phyloP scores from a whole-genome alignment of 1,140 invertebrate species.

The Ridgeia piscesae region DNA sequence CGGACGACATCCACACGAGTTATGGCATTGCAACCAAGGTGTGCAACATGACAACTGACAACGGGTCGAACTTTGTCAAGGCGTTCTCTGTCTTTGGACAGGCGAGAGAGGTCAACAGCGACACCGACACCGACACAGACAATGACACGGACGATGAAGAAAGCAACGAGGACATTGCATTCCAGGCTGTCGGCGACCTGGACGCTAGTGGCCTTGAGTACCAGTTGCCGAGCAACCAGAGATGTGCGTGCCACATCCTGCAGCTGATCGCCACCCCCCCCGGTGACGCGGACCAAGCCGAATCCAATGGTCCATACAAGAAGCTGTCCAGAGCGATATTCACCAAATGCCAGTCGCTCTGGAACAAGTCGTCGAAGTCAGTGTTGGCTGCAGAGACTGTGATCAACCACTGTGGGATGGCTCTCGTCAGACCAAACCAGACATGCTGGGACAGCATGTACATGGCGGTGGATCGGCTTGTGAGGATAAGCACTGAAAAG shows the following conservation, averaged over 20 bases:
- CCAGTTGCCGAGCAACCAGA: not conserved
- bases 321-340: not conserved
- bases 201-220: not conserved
- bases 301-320: not conserved
- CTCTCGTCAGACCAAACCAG: conserved; percentile 7
- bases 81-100: conserved; percentile 12
- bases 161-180: not conserved
- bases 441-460: not conserved
- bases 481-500: not conserved
- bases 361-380: not conserved
- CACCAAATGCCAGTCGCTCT: conserved; percentile 11
- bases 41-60: conserved; percentile 3
- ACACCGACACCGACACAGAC: not conserved
- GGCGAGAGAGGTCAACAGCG: not conserved
- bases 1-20: not conserved
- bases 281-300: not conserved
- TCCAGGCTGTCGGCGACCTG: not conserved
- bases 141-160: no score
- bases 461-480: not conserved
- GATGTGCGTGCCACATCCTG: no score
- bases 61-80: conserved; percentile 19
- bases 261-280: not conserved
- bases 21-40: conserved; percentile 8
- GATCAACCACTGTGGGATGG: not conserved
- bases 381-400: not conserved